A percentile compares a stretch with the other conserved stretches of the same genome.
These are phyloP conservation scores for Elymnias hypermnestra DNA, from an alignment of 1,140 invertebrate species.

Conservation along the genomic window DNA sequence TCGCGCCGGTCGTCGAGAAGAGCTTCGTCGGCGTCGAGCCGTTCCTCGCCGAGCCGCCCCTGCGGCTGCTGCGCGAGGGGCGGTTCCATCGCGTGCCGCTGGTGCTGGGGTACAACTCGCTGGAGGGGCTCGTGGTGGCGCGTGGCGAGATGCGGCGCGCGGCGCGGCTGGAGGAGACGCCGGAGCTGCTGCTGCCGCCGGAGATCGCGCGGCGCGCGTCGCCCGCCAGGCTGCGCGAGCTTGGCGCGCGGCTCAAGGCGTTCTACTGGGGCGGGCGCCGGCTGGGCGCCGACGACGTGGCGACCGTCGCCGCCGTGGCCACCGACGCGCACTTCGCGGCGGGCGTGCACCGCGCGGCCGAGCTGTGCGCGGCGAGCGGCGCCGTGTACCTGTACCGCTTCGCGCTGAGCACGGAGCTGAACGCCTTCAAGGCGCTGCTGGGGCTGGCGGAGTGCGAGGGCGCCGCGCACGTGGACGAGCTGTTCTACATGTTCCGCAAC, in stretches of 20 bases:
- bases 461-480: slow-evolving; percentile 79
- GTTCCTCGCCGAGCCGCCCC: slow-evolving; percentile 56
- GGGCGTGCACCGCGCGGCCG: slow-evolving; percentile 53
- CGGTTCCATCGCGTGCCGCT: slow-evolving; percentile 76
- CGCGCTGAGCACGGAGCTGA: slow-evolving; percentile 58
- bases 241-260: slow-evolving; percentile 56
- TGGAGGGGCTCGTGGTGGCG: slow-evolving; percentile 76
- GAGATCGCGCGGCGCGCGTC: slow-evolving; percentile 37
- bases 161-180: slow-evolving; percentile 42
- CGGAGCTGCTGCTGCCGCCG: slow-evolving; percentile 51
- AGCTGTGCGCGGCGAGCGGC: slow-evolving; percentile 33
- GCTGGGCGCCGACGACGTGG: slow-evolving; percentile 23
- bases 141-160: slow-evolving; percentile 35
- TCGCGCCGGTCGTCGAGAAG: slow-evolving; percentile 67
- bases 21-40: slow-evolving; percentile 43
- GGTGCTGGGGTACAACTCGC: slow-evolving; percentile 77
- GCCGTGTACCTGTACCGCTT: slow-evolving; percentile 75
- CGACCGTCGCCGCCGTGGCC: slow-evolving; percentile 17
- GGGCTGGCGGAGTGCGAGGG: slow-evolving; percentile 52
- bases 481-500: slow-evolving; percentile 80
- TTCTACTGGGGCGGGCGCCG: slow-evolving; percentile 71
- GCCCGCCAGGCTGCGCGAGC: slow-evolving; percentile 36
- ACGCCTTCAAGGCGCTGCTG: slow-evolving; percentile 42
- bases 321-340: slow-evolving; percentile 29
- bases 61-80: slow-evolving; percentile 49